Evolutionary conservation across 2,888 invertebrate species (phyloP).

Genomic region (Buathra laborator): DNA sequence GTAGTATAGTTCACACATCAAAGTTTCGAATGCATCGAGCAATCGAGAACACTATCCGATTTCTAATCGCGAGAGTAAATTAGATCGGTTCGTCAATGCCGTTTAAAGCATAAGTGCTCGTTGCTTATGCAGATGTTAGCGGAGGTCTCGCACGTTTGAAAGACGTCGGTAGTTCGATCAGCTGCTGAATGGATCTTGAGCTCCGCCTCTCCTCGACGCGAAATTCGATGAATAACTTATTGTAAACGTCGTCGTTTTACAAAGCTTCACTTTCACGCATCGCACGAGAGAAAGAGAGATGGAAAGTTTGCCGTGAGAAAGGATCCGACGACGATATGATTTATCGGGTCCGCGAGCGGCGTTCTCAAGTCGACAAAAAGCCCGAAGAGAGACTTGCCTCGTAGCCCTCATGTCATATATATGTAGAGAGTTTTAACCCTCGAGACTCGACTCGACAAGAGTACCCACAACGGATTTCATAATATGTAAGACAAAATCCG

Average conservation of each 20-base stretch:
- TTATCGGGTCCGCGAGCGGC: constrained; percentile 41
- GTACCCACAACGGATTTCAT: constrained; percentile 78
- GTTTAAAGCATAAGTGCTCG: neutral
- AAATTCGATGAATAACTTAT: constrained; percentile 45
- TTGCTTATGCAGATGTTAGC: constrained; percentile 20
- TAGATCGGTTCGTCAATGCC: constrained; percentile 15
- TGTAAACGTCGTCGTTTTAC: constrained; percentile 42
- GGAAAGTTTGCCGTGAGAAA: constrained; percentile 56
- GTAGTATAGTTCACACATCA: neutral
- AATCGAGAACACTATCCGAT: constrained; percentile 17
- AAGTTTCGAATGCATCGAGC: neutral
- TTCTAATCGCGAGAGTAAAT: constrained; percentile 23
- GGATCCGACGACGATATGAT: constrained; percentile 53
- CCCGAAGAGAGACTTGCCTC: constrained; percentile 6
- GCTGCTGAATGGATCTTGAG: constrained; percentile 3
- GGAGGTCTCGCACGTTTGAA: constrained; percentile 14
- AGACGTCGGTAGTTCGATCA: constrained; percentile 12
- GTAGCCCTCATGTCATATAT: constrained; percentile 3
- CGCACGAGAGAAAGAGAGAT: constrained; percentile 40
- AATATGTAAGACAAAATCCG: constrained; percentile 84
- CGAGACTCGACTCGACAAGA: constrained; percentile 73
- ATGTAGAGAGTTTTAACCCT: constrained; percentile 54
- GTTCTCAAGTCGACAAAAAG: constrained; percentile 42
- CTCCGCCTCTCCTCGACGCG: constrained; percentile 12
- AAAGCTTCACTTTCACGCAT: constrained; percentile 41